Percentiles rank a stretch among this genome's conserved stretches.
Evolutionary conservation across 2,113 vertebrate genomes (phyloP).

Genomic region (Azemiops feae): DNA sequence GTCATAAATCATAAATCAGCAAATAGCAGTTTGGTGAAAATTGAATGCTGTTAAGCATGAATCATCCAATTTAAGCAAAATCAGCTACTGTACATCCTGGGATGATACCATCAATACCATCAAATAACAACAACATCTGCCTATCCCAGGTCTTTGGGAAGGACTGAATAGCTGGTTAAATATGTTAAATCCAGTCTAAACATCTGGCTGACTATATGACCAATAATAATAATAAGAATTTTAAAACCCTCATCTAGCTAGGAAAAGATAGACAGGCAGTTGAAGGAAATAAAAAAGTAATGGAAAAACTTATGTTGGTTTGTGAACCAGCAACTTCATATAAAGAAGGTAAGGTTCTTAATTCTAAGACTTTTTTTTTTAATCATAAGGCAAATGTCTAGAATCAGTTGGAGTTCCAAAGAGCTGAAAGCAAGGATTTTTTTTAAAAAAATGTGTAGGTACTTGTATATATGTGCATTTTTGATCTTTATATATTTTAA

Average conservation of each 20-base stretch:
- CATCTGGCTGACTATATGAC: background rate
- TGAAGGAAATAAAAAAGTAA: background rate
- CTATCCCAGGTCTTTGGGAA: background rate
- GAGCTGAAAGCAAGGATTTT: background rate
- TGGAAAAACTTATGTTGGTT: background rate
- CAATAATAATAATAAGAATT: background rate
- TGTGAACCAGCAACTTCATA: background rate
- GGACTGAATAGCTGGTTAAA: background rate
- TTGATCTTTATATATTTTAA: background rate
- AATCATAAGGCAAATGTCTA: background rate
- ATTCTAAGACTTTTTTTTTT: background rate
- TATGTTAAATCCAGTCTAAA: background rate
- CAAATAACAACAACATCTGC: background rate
- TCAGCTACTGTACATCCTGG: background rate
- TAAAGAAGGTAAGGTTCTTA: background rate
- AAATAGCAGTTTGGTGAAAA: no score
- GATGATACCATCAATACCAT: background rate
- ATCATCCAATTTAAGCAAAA: no score
- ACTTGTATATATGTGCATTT: background rate
- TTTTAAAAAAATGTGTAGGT: background rate
- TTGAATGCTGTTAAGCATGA: no score
- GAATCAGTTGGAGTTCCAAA: background rate
- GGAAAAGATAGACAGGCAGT: background rate
- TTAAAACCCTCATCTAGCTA: background rate
- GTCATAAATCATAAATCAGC: no score